phyloP scores from a whole-genome alignment of 2,113 vertebrate species.

The Anarhynchus alexandrinus region DNA sequence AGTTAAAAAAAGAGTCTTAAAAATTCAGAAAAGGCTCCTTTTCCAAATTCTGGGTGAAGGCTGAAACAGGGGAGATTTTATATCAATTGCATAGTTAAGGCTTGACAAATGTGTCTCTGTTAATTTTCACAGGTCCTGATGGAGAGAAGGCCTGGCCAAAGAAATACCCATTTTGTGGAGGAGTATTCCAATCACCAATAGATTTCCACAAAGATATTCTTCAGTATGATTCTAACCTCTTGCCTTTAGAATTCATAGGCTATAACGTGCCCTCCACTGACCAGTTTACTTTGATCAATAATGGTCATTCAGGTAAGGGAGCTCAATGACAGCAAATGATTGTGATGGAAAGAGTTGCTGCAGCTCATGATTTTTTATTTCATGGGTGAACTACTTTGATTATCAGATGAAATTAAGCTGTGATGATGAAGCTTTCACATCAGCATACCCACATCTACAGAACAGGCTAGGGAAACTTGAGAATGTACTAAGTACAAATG shows the following conservation, averaged over 20 bases:
- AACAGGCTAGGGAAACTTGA: neutral
- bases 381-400: neutral
- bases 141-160: slow-evolving; percentile 85
- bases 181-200: slow-evolving; percentile 89
- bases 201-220: slow-evolving; percentile 85
- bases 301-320: slow-evolving; percentile 89
- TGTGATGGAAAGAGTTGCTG: neutral
- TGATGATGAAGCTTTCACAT: neutral
- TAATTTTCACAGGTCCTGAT: slow-evolving; percentile 74
- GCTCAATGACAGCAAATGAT: neutral
- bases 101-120: neutral
- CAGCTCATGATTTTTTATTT: neutral
- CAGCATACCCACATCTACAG: neutral
- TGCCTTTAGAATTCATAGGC: slow-evolving; percentile 82
- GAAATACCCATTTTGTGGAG: slow-evolving; percentile 86
- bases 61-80: neutral
- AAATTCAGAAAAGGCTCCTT: neutral
- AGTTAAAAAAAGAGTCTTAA: neutral
- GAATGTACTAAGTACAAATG: neutral
- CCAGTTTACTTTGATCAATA: slow-evolving; percentile 86
- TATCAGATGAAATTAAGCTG: neutral
- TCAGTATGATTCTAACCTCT: slow-evolving; percentile 82
- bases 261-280: slow-evolving; percentile 79
- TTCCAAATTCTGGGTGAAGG: neutral
- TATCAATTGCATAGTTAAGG: neutral